These are phyloP conservation scores for Cordilura impudica DNA, from an alignment of 2,888 invertebrate genomes.

Conservation along the genomic window DNA sequence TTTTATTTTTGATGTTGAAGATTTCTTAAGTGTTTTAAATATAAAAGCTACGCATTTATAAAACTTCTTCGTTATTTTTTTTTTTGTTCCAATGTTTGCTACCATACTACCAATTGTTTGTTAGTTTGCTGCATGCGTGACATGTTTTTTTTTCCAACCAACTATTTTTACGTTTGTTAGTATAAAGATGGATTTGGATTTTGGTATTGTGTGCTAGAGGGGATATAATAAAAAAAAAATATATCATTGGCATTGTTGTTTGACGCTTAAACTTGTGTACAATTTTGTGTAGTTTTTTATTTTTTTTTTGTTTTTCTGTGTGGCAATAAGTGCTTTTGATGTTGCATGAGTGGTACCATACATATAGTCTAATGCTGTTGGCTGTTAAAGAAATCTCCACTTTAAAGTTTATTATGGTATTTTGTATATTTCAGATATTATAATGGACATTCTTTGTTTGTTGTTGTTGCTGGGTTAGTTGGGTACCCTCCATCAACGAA, in stretches of 20 bases:
- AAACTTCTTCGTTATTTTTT: constrained; percentile 28
- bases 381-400: constrained; percentile 49
- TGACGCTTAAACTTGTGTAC: constrained; percentile 52
- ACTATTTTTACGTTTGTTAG: not conserved
- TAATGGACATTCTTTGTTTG: constrained; percentile 56
- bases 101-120: constrained; percentile 61
- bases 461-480: constrained; percentile 13
- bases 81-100: constrained; percentile 49
- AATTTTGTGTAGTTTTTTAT: not conserved
- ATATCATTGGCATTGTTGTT: constrained; percentile 62
- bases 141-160: constrained; percentile 68
- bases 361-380: constrained; percentile 9
- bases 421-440: constrained; percentile 61
- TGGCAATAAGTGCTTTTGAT: constrained; percentile 60
- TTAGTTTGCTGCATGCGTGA: constrained; percentile 68
- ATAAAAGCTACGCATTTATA: constrained; percentile 58
- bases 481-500: constrained; percentile 4
- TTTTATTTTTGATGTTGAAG: constrained; percentile 17
- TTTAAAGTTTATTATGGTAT: constrained; percentile 51
- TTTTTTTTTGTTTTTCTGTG: constrained; percentile 27
- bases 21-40: constrained; percentile 61
- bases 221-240: constrained; percentile 41
- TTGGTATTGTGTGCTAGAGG: constrained; percentile 49
- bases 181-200: constrained; percentile 45
- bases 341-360: constrained; percentile 59